Evolutionary conservation across 2,888 invertebrate genomes (phyloP).

Genomic region (Nebria salina): DNA sequence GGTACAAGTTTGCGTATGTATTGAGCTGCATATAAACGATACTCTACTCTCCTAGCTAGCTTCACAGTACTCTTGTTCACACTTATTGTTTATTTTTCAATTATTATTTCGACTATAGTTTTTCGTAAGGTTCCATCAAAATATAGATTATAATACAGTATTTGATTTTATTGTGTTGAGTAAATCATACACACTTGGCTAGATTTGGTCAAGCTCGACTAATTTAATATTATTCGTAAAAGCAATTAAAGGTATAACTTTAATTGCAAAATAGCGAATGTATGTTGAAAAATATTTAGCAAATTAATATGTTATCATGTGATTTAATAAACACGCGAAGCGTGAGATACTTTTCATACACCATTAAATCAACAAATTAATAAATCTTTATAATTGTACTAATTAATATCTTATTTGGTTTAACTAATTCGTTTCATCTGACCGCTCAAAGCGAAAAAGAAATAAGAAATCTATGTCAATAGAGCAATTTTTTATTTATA

Average conservation of each 20-base stretch:
- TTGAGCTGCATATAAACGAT: conserved; percentile 12
- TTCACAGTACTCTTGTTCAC: too few species aligned
- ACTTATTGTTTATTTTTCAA: too few species aligned
- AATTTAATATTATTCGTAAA: too few species aligned
- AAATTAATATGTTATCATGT: background rate
- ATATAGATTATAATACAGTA: too few species aligned
- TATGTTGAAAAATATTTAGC: background rate
- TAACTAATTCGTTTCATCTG: conserved; percentile 1
- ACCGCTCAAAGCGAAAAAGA: background rate
- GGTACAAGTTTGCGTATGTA: background rate
- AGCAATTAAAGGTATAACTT: too few species aligned
- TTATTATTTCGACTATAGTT: too few species aligned
- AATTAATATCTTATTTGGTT: background rate
- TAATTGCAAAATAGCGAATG: too few species aligned
- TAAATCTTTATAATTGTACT: background rate
- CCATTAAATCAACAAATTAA: background rate
- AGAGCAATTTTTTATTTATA: background rate
- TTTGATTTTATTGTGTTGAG: too few species aligned
- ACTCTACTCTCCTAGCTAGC: background rate
- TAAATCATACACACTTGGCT: too few species aligned
- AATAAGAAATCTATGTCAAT: background rate
- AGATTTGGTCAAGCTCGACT: too few species aligned
- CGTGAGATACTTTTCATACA: background rate
- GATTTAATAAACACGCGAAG: background rate
- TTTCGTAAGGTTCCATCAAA: too few species aligned